A percentile compares a stretch with the other conserved stretches of the same genome.
phyloP scores from a whole-genome alignment of 2,113 vertebrate genomes.

The Dasyurus viverrinus region DNA sequence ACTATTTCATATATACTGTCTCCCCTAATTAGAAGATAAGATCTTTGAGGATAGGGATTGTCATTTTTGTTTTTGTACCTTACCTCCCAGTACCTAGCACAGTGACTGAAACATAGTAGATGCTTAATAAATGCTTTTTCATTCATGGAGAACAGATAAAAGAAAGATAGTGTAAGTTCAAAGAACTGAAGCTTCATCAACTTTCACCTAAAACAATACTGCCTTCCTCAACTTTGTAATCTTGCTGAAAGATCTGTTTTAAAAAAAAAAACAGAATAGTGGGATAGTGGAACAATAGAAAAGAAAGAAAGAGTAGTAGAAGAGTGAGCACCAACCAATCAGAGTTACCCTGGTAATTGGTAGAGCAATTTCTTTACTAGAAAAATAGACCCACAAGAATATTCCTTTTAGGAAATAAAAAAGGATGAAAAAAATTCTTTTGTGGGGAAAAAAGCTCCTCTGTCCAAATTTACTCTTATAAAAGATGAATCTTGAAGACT shows the following conservation, averaged over 20 bases:
- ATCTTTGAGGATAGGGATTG: not conserved
- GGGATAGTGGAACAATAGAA: not conserved
- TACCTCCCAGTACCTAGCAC: not conserved
- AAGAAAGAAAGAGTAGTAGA: not conserved
- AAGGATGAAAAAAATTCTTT: not conserved
- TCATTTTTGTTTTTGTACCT: not conserved
- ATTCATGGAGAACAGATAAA: not conserved
- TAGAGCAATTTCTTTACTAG: not conserved
- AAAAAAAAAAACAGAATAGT: not conserved
- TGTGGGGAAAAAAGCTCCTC: not conserved
- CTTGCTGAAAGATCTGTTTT: not conserved
- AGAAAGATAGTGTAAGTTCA: not conserved
- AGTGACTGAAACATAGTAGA: not conserved
- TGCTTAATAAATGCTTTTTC: not conserved
- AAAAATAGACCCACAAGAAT: not conserved
- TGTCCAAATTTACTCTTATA: not conserved
- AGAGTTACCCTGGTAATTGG: not conserved
- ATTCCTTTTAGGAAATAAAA: not conserved
- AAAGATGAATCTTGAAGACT: not conserved
- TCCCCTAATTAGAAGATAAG: not conserved
- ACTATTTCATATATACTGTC: not conserved
- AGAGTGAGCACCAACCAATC: not conserved
- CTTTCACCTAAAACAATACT: not conserved
- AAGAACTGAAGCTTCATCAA: not conserved
- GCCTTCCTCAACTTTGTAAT: not conserved